Evolutionary conservation across 2,113 vertebrate species (phyloP).

Genomic region (Uria aalge): DNA sequence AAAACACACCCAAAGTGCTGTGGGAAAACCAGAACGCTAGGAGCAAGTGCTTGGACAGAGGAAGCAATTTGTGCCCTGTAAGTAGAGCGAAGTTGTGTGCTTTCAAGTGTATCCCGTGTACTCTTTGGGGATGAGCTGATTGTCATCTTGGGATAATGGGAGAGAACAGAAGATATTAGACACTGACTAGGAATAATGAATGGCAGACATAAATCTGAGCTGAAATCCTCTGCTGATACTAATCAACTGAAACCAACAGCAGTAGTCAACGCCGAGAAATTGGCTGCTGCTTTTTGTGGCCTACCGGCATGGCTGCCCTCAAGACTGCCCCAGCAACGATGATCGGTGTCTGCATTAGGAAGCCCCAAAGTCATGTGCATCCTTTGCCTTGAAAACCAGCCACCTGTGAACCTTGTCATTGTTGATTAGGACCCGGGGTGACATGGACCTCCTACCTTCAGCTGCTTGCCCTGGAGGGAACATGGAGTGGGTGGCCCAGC

Average conservation of each 20-base stretch:
- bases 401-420: no score
- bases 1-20: neutral
- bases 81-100: neutral
- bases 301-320: neutral
- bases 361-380: neutral
- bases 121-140: neutral
- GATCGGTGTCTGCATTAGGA: fast-evolving
- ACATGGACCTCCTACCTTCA: neutral
- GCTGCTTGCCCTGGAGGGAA: neutral
- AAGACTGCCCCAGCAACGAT: neutral
- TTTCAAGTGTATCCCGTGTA: neutral
- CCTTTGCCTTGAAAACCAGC: neutral
- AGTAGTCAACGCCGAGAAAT: neutral
- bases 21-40: neutral
- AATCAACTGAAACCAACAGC: neutral
- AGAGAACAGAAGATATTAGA: neutral
- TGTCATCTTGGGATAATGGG: neutral
- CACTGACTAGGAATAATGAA: neutral
- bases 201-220: neutral
- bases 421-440: neutral
- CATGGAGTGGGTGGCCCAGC: neutral
- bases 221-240: neutral
- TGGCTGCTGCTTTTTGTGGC: neutral
- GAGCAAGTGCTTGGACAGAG: neutral
- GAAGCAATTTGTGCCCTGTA: neutral